Evolutionary conservation across 2,113 vertebrate species (phyloP).

Genomic region (Sclerurus mexicanus): DNA sequence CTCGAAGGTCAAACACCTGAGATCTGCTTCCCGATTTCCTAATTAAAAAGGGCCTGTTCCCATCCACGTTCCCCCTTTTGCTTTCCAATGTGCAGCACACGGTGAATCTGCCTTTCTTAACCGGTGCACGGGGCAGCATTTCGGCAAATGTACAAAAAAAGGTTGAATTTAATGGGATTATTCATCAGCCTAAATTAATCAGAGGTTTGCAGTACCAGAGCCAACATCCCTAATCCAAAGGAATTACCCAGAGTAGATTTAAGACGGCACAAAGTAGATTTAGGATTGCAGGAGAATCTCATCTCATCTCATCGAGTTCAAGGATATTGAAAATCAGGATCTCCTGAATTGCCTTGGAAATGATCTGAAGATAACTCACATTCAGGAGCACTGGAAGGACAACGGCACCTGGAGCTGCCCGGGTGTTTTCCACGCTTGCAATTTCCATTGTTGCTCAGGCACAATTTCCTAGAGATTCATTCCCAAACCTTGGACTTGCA

Average conservation of each 20-base stretch:
- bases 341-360: slow-evolving; percentile 75
- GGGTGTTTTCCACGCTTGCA: slow-evolving; percentile 75
- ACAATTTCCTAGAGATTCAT: slow-evolving; percentile 75
- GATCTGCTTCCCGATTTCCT: background rate
- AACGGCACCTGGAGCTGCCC: slow-evolving; percentile 74
- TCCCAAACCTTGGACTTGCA: slow-evolving; percentile 83
- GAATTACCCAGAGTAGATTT: background rate
- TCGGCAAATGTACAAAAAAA: background rate
- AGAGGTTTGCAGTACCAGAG: background rate
- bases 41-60: background rate
- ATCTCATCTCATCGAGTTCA: background rate
- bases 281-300: background rate
- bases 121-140: rapidly evolving
- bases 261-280: background rate
- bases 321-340: background rate
- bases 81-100: background rate
- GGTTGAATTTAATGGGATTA: background rate
- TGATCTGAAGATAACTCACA: slow-evolving; percentile 73
- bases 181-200: background rate
- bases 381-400: slow-evolving; percentile 78
- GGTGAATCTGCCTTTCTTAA: background rate
- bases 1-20: background rate
- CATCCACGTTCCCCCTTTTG: background rate
- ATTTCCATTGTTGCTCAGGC: slow-evolving; percentile 74
- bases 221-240: background rate